Evolutionary conservation across 2,797 vertebrate genomes (phyloP).

Genomic region (Pseudochaenichthys georgianus): DNA sequence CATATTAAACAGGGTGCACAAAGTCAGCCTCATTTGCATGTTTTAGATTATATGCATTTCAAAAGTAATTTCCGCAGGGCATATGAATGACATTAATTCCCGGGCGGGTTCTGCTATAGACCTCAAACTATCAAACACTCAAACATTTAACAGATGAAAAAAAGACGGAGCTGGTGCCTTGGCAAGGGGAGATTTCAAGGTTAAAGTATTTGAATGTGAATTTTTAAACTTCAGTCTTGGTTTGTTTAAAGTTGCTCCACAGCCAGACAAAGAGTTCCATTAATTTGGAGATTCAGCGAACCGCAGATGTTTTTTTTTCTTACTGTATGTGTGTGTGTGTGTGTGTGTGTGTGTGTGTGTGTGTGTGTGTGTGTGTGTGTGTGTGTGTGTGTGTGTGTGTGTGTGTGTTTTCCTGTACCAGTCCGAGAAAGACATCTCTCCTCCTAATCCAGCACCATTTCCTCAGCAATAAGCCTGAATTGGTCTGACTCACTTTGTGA

Average conservation of each 20-base stretch:
- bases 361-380: not conserved
- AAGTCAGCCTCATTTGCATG: slow-evolving; percentile 99
- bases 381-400: slow-evolving; percentile 5
- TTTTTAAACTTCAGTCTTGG: slow-evolving; percentile 86
- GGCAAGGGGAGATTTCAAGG: slow-evolving; percentile 89
- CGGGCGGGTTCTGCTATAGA: slow-evolving; percentile 89
- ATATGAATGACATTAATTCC: slow-evolving; percentile 98
- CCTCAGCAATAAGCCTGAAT: slow-evolving; percentile 68
- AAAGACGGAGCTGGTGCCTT: slow-evolving; percentile 82
- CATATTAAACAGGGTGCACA: slow-evolving; percentile 99
- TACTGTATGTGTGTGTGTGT: slow-evolving; percentile 6
- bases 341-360: not conserved
- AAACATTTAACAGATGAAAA: slow-evolving; percentile 91
- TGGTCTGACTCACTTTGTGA: slow-evolving; percentile 72
- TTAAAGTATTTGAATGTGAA: slow-evolving; percentile 88
- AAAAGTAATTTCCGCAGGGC: slow-evolving; percentile 99
- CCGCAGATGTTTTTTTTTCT: slow-evolving; percentile 35
- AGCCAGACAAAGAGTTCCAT: slow-evolving; percentile 76
- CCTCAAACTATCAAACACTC: slow-evolving; percentile 89
- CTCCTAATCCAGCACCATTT: slow-evolving; percentile 72
- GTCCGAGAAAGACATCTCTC: slow-evolving; percentile 73
- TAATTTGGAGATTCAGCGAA: slow-evolving; percentile 65
- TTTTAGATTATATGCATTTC: slow-evolving; percentile 99
- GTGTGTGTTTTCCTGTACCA: slow-evolving; percentile 58
- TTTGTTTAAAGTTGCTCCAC: slow-evolving; percentile 86